A percentile compares a stretch with the other conserved stretches of the same genome.
Evolutionary conservation across 2,888 invertebrate genomes (phyloP).

Genomic region (Schrankia costaestrigalis): DNA sequence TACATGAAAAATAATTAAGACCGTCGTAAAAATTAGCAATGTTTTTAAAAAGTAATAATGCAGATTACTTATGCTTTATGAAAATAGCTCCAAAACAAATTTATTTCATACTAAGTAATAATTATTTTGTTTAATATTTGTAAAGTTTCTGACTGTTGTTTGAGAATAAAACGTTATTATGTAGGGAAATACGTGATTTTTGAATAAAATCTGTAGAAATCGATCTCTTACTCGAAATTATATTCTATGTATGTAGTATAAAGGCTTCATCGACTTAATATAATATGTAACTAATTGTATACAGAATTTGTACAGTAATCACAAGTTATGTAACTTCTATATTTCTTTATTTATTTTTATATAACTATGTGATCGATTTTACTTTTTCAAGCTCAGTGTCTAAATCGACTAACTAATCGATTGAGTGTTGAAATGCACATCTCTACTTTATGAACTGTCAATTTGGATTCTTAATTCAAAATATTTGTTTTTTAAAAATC

Average conservation of each 20-base stretch:
- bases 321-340: slow-evolving; percentile 3
- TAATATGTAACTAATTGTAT: slow-evolving; percentile 5
- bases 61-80: slow-evolving; percentile 24
- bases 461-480: too few relatives aligned
- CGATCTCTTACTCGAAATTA: slow-evolving; percentile 3
- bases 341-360: slow-evolving; percentile 10
- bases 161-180: slow-evolving; percentile 3
- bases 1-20: slow-evolving; percentile 27
- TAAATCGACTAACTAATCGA: slow-evolving; percentile 1
- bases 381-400: slow-evolving; percentile 4
- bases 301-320: slow-evolving; percentile 5
- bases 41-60: slow-evolving; percentile 13
- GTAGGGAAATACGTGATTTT: slow-evolving; percentile 2
- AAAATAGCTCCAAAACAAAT: slow-evolving; percentile 2
- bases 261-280: slow-evolving; percentile 11
- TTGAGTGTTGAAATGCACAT: background rate
- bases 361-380: slow-evolving; percentile 8
- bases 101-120: background rate
- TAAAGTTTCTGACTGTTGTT: slow-evolving; percentile 1
- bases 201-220: slow-evolving; percentile 5
- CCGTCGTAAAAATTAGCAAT: slow-evolving; percentile 21
- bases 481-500: background rate
- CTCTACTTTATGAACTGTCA: too few relatives aligned
- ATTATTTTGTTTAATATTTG: background rate
- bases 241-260: slow-evolving; percentile 2